A percentile compares a stretch with the other conserved stretches of the same genome.
phyloP scores from a whole-genome alignment of 2,797 vertebrate species.

The Syngnathus rostellatus region DNA sequence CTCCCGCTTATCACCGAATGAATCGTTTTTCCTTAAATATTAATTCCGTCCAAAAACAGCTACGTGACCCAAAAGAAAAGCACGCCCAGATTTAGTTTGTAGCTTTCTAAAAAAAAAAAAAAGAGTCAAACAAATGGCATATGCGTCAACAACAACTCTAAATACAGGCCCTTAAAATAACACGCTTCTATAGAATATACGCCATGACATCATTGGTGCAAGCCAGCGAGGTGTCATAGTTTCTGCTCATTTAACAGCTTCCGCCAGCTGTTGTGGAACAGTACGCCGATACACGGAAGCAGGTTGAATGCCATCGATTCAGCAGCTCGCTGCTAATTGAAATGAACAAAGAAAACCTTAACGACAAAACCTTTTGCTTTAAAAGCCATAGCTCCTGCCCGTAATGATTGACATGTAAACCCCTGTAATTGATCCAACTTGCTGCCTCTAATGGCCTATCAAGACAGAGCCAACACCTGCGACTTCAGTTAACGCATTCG shows the following conservation, averaged over 20 bases:
- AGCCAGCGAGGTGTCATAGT: slow-evolving; percentile 54
- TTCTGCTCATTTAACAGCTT: slow-evolving; percentile 61
- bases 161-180: slow-evolving; percentile 42
- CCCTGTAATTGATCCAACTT: no score
- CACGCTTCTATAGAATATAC: slow-evolving; percentile 35
- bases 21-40: slow-evolving; percentile 2
- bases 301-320: slow-evolving; percentile 33
- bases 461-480: no score
- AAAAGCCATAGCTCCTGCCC: no score
- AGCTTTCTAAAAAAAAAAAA: not conserved
- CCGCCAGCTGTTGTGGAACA: slow-evolving; percentile 41
- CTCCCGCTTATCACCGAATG: not conserved
- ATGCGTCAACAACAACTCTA: slow-evolving; percentile 24
- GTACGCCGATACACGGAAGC: slow-evolving; percentile 44
- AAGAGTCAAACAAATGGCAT: slow-evolving; percentile 10
- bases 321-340: slow-evolving; percentile 24
- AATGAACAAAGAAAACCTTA: slow-evolving; percentile 5
- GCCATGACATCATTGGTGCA: slow-evolving; percentile 40
- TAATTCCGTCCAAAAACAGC: not conserved
- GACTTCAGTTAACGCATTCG: no score
- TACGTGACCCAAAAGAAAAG: not conserved
- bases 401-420: no score
- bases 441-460: no score
- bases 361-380: no score
- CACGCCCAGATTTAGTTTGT: not conserved